Evolutionary conservation across 2,797 vertebrate species (phyloP), one percentile per base, ranked within the genome.

Genomic region (Hemitrygon akajei): DNA sequence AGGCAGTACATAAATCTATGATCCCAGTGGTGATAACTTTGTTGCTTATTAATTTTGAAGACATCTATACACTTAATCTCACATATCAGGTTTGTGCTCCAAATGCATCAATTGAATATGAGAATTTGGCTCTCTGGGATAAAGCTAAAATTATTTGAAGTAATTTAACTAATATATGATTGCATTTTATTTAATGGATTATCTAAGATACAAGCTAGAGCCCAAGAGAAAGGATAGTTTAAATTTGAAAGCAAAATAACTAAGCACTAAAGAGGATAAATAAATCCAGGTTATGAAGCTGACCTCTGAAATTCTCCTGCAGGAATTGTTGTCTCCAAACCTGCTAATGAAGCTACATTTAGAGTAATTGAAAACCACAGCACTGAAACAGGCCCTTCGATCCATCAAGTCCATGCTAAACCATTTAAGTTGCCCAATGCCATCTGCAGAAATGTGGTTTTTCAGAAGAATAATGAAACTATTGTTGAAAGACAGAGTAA

Each of bases 11-110:
- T 56, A 7, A 30, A 75, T 93, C 69, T 76, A 47, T 56, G 40
- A 56, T 75, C n/a, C 37, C 63, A 34, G 4, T 34, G 37, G 69
- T 75, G 40, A 92, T 73, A 40, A 76, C 47, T n/a, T 71, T 75
- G 56, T 30, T 76, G 66, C 91, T 92, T 93, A 76, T 93, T 93
- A 58, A 93, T 30, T n/a, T 93, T 93, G 71, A 93, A 93, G 40
- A 40, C 0, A 1, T n/a, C 27, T 30, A 47, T 40, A n/a, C 25
- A 73, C 11, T 47, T 11, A 9, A 63, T 34, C 40, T 93, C 71
- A 16, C 22, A 16, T 16, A n/a, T 76, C 40, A 76, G 7, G 6
- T 9, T 11, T 76, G 12, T 47, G 2, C 34, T 71, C 18, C 22
- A 91, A 34, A 3, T 56, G 91, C 71, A 93, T 93, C 73, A 16